Evolutionary conservation across 64 coral and sea anemone species (phyloP).

Genomic region (Montipora sp.): DNA sequence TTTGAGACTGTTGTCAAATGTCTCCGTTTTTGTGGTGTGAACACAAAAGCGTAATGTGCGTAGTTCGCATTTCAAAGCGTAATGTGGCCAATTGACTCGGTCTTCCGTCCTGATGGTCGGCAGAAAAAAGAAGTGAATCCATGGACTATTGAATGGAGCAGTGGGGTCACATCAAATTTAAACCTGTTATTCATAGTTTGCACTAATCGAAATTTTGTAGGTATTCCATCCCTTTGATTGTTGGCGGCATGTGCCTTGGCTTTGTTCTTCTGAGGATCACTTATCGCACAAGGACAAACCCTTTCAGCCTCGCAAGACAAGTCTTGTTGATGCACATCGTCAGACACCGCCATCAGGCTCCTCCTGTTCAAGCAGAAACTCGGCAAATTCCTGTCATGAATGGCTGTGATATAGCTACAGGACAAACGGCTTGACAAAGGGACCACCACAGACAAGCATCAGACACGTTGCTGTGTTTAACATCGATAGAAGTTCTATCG

Average conservation of each 20-base stretch:
- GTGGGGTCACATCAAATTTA: background rate
- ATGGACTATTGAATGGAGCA: too few relatives aligned
- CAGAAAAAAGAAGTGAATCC: too few relatives aligned
- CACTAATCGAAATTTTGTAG: background rate
- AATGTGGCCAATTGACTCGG: too few relatives aligned
- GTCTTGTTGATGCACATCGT: slow-evolving; percentile 30
- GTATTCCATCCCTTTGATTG: slow-evolving; percentile 51
- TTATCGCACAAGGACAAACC: slow-evolving; percentile 45
- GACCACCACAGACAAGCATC: background rate
- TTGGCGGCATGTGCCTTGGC: slow-evolving; percentile 14
- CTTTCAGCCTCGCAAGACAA: slow-evolving; percentile 32
- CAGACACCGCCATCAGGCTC: slow-evolving; percentile 14
- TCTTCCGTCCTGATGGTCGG: too few relatives aligned
- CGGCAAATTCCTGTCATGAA: background rate
- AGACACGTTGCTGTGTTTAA: background rate
- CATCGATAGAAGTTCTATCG: too few relatives aligned
- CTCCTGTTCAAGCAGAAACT: background rate
- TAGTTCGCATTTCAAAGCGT: too few relatives aligned
- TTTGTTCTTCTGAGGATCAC: slow-evolving; percentile 55
- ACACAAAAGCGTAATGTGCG: too few relatives aligned
- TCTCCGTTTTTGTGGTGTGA: too few relatives aligned
- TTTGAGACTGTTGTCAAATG: too few relatives aligned
- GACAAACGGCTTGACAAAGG: background rate
- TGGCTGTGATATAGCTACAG: background rate
- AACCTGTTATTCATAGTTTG: background rate